A percentile compares a stretch with the other conserved stretches of the same genome.
phyloP scores from a whole-genome alignment of 2,113 vertebrate species.

The Drymodes brunneopygia region DNA sequence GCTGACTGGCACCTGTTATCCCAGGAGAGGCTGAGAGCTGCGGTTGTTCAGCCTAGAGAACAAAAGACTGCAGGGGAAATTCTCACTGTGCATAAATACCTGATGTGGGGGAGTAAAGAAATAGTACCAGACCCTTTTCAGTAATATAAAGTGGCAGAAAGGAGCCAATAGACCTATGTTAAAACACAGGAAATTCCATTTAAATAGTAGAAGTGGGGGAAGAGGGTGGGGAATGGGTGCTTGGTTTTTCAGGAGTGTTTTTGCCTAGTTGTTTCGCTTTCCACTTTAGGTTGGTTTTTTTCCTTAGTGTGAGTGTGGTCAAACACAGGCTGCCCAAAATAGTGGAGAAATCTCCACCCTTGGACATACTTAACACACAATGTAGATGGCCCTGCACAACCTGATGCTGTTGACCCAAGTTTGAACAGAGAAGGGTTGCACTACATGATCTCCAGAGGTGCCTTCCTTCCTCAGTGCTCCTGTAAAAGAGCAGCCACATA shows the following conservation, averaged over 20 bases:
- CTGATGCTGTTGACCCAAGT: too few relatives aligned
- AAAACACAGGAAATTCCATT: background rate
- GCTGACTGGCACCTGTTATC: background rate
- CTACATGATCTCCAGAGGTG: background rate
- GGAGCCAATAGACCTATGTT: background rate
- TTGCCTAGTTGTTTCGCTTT: background rate
- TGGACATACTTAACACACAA: too few relatives aligned
- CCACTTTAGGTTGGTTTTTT: background rate
- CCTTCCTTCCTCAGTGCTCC: background rate
- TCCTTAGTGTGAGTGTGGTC: background rate
- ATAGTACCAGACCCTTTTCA: background rate
- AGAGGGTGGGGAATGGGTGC: rapidly evolving
- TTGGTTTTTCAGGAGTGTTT: background rate
- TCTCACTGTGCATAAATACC: background rate
- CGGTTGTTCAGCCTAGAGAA: background rate
- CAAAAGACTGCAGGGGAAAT: background rate
- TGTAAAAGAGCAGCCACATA: background rate
- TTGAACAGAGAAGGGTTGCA: background rate
- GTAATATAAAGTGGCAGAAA: background rate
- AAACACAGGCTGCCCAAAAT: background rate
- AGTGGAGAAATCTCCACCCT: background rate
- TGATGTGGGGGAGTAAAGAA: background rate
- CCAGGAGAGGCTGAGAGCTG: background rate
- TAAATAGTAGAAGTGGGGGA: background rate
- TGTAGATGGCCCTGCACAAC: background rate